Conservation (phyloP, 2,888 invertebrate genomes). For the Cremastinae sp. region DNA sequence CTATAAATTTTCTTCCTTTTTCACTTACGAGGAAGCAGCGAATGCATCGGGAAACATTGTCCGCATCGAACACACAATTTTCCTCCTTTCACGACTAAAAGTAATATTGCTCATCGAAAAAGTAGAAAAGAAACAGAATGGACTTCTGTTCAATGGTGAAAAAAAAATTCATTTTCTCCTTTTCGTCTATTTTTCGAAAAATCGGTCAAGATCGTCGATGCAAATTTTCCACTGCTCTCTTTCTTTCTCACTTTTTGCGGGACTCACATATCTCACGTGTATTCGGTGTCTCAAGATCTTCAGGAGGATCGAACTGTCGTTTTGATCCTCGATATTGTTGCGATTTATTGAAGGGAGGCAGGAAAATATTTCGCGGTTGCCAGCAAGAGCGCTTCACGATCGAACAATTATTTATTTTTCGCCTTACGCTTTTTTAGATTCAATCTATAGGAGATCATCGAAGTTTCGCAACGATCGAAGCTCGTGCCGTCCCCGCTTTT, state of each 20-base stretch:
- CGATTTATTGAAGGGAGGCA: constrained; percentile 8
- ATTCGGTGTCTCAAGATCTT: constrained; percentile 40
- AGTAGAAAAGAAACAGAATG: constrained; percentile 40
- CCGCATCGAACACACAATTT: constrained; percentile 13
- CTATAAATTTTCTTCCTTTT: constrained; percentile 46
- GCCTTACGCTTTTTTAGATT: constrained; percentile 27
- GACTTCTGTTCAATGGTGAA: neutral
- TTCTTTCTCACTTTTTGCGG: constrained; percentile 13
- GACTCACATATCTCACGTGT: constrained; percentile 40
- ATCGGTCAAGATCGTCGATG: neutral
- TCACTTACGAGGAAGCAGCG: constrained; percentile 47
- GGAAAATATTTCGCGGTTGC: constrained; percentile 13
- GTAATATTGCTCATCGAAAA: constrained; percentile 73
- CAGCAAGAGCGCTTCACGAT: constrained; percentile 33
- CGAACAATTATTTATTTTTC: constrained; percentile 23
- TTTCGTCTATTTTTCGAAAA: constrained; percentile 8
- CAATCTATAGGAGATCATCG: constrained; percentile 61
- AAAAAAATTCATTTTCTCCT: neutral
- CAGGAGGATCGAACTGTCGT: neutral
- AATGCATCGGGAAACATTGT: constrained; percentile 52
- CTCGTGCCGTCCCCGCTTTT: constrained; percentile 19
- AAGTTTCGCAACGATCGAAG: constrained; percentile 38
- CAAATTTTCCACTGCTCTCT: constrained; percentile 22
- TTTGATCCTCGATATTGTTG: constrained; percentile 4
- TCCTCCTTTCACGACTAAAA: constrained; percentile 62